Evolutionary conservation across 2,113 vertebrate genomes (phyloP).

Genomic region (Pygoscelis antarcticus): DNA sequence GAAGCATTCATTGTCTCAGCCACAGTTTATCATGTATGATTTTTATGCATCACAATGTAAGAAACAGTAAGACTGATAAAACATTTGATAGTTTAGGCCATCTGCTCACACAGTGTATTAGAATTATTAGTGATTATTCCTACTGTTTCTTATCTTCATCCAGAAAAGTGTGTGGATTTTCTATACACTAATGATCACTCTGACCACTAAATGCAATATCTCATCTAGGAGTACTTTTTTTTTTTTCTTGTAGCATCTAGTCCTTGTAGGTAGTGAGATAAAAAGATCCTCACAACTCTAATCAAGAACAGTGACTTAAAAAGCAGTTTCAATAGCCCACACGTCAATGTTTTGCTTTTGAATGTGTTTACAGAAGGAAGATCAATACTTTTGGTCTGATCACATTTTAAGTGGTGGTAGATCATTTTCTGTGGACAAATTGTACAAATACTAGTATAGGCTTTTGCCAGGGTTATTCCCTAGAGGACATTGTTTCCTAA

Average conservation of each 20-base stretch:
- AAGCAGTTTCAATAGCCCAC: background rate
- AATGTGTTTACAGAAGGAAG: background rate
- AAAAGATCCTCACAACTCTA: background rate
- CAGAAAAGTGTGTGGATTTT: background rate
- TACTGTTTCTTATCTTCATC: background rate
- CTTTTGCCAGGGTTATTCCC: background rate
- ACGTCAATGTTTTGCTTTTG: background rate
- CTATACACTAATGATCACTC: background rate
- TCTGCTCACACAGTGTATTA: background rate
- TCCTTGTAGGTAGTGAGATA: background rate
- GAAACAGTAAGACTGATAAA: slow-evolving; percentile 6
- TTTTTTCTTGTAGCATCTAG: background rate
- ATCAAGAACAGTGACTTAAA: background rate
- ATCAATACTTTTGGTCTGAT: background rate
- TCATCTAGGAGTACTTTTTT: background rate
- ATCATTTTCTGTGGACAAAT: background rate
- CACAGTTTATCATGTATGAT: background rate
- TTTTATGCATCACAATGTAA: slow-evolving; percentile 9
- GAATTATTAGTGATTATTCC: slow-evolving; percentile 15
- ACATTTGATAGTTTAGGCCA: slow-evolving; percentile 5
- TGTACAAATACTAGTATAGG: background rate
- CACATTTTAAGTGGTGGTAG: background rate
- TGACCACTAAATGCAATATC: background rate
- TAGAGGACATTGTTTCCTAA: background rate
- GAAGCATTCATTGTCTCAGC: slow-evolving; percentile 2